These are phyloP conservation scores for Armadillidium nasatum DNA, from an alignment of 1,140 invertebrate genomes.

Conservation along the genomic window DNA sequence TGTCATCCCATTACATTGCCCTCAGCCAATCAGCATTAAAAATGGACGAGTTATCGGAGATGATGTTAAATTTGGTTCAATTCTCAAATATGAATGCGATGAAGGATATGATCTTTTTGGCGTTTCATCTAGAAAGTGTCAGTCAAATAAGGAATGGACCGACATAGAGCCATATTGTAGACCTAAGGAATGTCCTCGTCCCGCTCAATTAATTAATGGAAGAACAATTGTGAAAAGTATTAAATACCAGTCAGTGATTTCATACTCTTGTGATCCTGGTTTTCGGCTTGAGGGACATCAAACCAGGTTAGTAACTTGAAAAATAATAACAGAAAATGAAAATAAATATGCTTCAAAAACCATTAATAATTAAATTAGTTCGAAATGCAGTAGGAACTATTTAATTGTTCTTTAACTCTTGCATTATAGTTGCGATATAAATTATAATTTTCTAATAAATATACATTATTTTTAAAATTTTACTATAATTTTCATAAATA, in stretches of 20 bases:
- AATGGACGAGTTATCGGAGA: slow-evolving; percentile 37
- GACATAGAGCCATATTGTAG: slow-evolving; percentile 46
- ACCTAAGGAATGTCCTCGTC: slow-evolving; percentile 44
- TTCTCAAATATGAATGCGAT: slow-evolving; percentile 45
- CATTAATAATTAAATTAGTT: too few species aligned
- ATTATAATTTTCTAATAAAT: not conserved
- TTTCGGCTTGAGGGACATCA: slow-evolving; percentile 47
- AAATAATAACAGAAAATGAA: too few species aligned
- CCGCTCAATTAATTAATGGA: slow-evolving; percentile 46
- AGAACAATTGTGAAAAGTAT: slow-evolving; percentile 43
- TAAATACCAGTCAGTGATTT: slow-evolving; percentile 45
- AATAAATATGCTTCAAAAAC: too few species aligned
- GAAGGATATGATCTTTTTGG: slow-evolving; percentile 48
- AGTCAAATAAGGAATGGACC: slow-evolving; percentile 48
- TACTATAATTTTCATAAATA: not conserved
- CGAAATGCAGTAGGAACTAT: too few species aligned
- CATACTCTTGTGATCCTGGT: slow-evolving; percentile 49
- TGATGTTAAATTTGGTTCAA: slow-evolving; percentile 31
- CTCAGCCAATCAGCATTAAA: slow-evolving; percentile 37
- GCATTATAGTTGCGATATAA: not conserved
- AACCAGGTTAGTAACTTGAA: slow-evolving; percentile 28
- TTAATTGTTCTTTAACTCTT: not conserved
- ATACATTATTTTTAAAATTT: not conserved
- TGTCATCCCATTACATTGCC: slow-evolving; percentile 44
- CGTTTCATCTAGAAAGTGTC: slow-evolving; percentile 45